These are phyloP conservation scores for Drosophila kuntzei DNA, from an alignment of 2,888 invertebrate species.

Conservation along the genomic window DNA sequence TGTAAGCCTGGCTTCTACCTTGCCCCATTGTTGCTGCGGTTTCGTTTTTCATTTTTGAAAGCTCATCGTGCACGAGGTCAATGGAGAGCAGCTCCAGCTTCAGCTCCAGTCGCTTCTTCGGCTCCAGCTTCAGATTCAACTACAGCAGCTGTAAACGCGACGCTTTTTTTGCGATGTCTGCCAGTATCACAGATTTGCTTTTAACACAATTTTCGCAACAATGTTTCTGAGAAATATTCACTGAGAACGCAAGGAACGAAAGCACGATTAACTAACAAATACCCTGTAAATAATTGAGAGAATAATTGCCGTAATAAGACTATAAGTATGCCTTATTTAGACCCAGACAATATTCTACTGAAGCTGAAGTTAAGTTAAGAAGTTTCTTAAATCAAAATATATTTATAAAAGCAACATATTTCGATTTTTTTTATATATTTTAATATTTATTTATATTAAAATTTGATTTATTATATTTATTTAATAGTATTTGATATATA, in stretches of 20 bases:
- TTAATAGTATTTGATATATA: not conserved
- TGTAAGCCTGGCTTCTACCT: slow-evolving; percentile 36
- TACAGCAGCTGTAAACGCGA: slow-evolving; percentile 5
- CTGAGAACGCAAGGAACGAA: not conserved
- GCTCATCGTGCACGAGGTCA: slow-evolving; percentile 69
- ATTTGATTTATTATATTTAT: too few relatives aligned
- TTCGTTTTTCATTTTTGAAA: slow-evolving; percentile 66
- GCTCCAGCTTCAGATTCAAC: slow-evolving; percentile 22
- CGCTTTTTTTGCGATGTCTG: slow-evolving; percentile 36
- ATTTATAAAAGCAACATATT: not conserved
- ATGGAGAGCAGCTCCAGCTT: slow-evolving; percentile 46
- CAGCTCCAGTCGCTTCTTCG: slow-evolving; percentile 8
- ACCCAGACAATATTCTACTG: not conserved
- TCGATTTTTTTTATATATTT: not conserved
- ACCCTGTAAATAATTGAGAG: slow-evolving; percentile 9
- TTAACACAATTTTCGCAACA: slow-evolving; percentile 28
- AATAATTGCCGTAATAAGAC: not conserved
- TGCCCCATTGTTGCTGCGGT: slow-evolving; percentile 47
- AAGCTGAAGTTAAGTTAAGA: not conserved
- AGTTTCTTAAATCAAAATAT: not conserved
- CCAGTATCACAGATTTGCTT: slow-evolving; percentile 46
- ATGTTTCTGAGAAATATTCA: slow-evolving; percentile 30
- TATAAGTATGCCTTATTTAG: not conserved
- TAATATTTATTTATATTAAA: too few relatives aligned
- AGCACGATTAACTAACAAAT: slow-evolving; percentile 5